These are phyloP conservation scores for Tetraneura akinire DNA, from an alignment of 1,140 invertebrate species.

Conservation along the genomic window DNA sequence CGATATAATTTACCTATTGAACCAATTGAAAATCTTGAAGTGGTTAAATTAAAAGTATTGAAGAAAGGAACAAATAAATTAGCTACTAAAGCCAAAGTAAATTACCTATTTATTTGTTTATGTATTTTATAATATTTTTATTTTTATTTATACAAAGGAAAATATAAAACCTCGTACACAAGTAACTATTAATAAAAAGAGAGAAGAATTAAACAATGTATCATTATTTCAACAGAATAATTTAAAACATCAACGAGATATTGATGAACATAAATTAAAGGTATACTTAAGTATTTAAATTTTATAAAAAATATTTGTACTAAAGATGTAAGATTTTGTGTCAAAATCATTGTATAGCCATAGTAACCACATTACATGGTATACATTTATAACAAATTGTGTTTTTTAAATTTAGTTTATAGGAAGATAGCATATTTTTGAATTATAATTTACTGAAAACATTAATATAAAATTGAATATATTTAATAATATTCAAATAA, in stretches of 20 bases:
- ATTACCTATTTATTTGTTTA: neutral
- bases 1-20: conserved; percentile 33
- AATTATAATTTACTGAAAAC: too few relatives aligned
- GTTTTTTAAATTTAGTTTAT: too few relatives aligned
- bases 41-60: conserved; percentile 35
- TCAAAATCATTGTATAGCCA: too few relatives aligned
- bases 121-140: neutral
- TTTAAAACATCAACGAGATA: conserved; percentile 84
- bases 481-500: too few relatives aligned
- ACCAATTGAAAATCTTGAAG: conserved; percentile 39
- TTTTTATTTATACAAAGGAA: conserved; percentile 26
- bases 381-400: too few relatives aligned
- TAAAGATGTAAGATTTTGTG: too few relatives aligned
- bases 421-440: too few relatives aligned
- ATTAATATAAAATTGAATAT: too few relatives aligned
- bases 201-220: conserved; percentile 81
- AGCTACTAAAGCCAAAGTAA: conserved; percentile 5
- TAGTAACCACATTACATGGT: too few relatives aligned
- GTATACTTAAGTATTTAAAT: conserved; percentile 55
- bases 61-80: too few relatives aligned
- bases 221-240: conserved; percentile 82
- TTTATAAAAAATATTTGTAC: too few relatives aligned
- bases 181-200: conserved; percentile 62
- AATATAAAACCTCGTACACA: conserved; percentile 21
- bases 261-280: conserved; percentile 90